Evolutionary conservation across 2,797 vertebrate species (phyloP).

Genomic region (Parambassis ranga): DNA sequence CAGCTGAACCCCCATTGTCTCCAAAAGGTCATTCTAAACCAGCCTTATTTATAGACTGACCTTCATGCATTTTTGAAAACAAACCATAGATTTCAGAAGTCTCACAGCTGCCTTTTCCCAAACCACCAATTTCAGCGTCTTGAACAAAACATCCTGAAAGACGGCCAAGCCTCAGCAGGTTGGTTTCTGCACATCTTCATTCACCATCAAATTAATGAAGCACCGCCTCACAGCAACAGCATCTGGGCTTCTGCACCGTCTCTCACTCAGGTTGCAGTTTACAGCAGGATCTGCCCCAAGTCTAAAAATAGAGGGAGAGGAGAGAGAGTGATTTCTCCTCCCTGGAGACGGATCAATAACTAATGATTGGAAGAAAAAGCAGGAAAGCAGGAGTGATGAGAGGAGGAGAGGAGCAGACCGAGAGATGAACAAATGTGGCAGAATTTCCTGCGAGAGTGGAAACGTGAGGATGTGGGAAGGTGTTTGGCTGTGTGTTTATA

Average conservation of each 20-base stretch:
- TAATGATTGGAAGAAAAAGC: constrained; percentile 36
- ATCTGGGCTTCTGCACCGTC: constrained; percentile 2
- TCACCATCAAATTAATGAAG: constrained; percentile 20
- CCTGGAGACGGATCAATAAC: constrained; percentile 68
- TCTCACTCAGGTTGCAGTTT: constrained; percentile 6
- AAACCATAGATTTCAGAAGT: neutral
- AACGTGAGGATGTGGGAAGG: constrained; percentile 11
- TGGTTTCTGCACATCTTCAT: constrained; percentile 9
- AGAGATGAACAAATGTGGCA: neutral
- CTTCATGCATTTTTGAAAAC: constrained; percentile 43
- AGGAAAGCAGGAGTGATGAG: constrained; percentile 4
- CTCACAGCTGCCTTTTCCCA: no score
- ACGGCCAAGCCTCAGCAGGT: neutral
- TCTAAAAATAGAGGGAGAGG: constrained; percentile 60
- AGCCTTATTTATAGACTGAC: constrained; percentile 32
- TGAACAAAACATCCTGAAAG: neutral
- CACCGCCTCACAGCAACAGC: neutral
- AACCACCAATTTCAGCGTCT: neutral
- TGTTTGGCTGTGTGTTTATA: neutral
- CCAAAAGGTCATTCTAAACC: constrained; percentile 41
- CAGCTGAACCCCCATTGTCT: constrained; percentile 16
- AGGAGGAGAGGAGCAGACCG: neutral
- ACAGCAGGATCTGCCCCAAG: constrained; percentile 16
- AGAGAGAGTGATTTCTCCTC: constrained; percentile 37
- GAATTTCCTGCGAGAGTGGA: neutral